Conservation (phyloP, 2,888 invertebrate genomes). For the Pogonocherus hispidulus region DNA sequence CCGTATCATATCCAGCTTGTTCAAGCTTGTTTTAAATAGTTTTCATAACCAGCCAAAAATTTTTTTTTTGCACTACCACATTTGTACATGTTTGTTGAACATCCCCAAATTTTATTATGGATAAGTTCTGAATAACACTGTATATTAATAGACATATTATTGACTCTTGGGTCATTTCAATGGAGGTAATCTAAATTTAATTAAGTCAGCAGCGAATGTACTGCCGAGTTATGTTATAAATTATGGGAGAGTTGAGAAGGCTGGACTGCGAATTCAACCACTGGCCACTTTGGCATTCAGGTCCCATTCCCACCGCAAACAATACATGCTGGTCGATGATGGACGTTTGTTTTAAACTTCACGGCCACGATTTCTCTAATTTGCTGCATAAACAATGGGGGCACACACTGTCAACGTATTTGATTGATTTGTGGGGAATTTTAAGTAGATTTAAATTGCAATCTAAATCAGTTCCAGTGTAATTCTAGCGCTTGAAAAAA, state of each 20-base stretch:
- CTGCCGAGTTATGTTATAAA: constrained; percentile 41
- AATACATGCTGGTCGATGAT: constrained; percentile 29
- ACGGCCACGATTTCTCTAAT: constrained; percentile 6
- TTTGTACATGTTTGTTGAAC: too few relatives aligned
- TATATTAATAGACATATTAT: constrained; percentile 52
- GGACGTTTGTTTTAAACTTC: constrained; percentile 26
- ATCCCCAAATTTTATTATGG: too few relatives aligned
- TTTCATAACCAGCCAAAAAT: too few relatives aligned
- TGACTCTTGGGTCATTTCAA: constrained; percentile 57
- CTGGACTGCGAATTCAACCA: constrained; percentile 41
- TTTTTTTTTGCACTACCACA: too few relatives aligned
- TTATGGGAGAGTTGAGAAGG: constrained; percentile 39
- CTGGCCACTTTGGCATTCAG: constrained; percentile 39
- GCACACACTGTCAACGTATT: not conserved
- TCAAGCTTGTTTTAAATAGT: too few relatives aligned
- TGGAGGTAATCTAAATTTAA: constrained; percentile 61
- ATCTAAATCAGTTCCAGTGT: not conserved
- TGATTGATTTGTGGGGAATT: constrained; percentile 8
- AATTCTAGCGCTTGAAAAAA: not conserved
- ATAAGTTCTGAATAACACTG: constrained; percentile 22
- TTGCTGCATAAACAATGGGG: constrained; percentile 9
- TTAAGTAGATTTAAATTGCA: not conserved
- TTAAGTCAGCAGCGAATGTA: constrained; percentile 55
- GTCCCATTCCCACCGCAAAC: constrained; percentile 39
- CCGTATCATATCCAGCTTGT: too few relatives aligned